Percentiles rank a stretch among this genome's conserved stretches.
phyloP scores from a whole-genome alignment of 2,797 vertebrate genomes.

The Anguilla anguilla region DNA sequence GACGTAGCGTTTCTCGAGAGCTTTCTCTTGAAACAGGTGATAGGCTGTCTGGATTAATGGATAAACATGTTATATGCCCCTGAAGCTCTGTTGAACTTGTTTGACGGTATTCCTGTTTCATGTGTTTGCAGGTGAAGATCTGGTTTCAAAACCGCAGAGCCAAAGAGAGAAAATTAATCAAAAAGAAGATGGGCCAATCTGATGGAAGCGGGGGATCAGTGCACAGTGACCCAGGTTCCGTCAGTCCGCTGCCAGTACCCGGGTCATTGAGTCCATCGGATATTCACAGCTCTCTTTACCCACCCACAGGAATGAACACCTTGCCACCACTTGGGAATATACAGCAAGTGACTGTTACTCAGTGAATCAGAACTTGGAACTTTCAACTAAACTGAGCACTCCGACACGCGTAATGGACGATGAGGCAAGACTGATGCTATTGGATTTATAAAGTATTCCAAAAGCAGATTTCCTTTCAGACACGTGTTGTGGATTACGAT shows the following conservation, averaged over 20 bases:
- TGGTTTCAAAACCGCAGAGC: constrained; percentile 96
- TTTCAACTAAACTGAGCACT: constrained; percentile 76
- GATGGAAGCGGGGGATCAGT: constrained; percentile 85
- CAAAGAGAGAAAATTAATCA: constrained; percentile 91
- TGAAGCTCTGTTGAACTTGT: not conserved
- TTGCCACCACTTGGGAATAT: constrained; percentile 86
- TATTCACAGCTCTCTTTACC: constrained; percentile 81
- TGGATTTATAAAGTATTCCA: constrained; percentile 52
- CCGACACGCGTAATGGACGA: constrained; percentile 68
- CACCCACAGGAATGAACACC: constrained; percentile 76
- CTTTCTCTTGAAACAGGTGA: not conserved
- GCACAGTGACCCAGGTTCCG: constrained; percentile 90
- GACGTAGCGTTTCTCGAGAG: not conserved
- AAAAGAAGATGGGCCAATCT: constrained; percentile 91
- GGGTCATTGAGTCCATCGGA: constrained; percentile 84
- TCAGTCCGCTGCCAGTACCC: constrained; percentile 82
- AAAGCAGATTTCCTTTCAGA: constrained; percentile 49
- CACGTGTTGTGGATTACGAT: constrained; percentile 56
- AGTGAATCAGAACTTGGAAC: constrained; percentile 68
- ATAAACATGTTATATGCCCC: not conserved
- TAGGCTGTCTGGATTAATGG: too few species aligned
- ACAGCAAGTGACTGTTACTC: constrained; percentile 84
- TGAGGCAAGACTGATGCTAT: constrained; percentile 35
- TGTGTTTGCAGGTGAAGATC: constrained; percentile 84
- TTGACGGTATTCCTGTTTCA: constrained; percentile 14